These are phyloP conservation scores for Dromiciops gliroides DNA, from an alignment of 2,113 vertebrate genomes.

Conservation along the genomic window DNA sequence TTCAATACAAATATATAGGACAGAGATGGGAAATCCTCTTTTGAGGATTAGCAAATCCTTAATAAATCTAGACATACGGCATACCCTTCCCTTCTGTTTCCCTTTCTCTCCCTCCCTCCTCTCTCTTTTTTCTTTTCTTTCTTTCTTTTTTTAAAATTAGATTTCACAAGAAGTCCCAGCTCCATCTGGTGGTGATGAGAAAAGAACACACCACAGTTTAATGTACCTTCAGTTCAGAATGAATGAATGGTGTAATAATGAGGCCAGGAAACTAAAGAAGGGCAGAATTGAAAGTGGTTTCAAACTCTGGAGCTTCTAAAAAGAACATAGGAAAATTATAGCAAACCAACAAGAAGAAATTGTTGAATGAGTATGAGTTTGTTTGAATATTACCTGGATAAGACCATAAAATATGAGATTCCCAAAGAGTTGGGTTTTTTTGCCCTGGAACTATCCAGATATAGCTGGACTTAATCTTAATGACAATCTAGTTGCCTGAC, in stretches of 20 bases:
- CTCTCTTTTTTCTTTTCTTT: neutral
- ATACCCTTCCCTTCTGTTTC: neutral
- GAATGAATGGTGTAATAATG: neutral
- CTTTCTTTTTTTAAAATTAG: neutral
- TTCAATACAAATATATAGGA: neutral
- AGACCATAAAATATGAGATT: neutral
- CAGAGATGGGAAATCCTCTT: neutral
- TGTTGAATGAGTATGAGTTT: neutral
- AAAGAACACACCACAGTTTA: neutral
- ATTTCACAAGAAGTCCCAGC: neutral
- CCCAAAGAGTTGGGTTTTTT: neutral
- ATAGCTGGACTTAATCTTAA: neutral
- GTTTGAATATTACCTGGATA: neutral
- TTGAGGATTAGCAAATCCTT: neutral
- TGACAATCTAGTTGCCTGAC: neutral
- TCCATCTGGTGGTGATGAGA: neutral
- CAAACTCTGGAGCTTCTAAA: neutral
- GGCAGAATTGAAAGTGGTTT: neutral
- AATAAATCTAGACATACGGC: neutral
- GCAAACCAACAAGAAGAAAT: neutral
- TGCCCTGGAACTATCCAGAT: neutral
- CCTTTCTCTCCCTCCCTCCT: neutral
- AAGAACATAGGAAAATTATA: neutral
- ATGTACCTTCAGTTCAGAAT: neutral
- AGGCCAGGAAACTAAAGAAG: neutral